A percentile compares a stretch with the other conserved stretches of the same genome.
Evolutionary conservation across 1,140 invertebrate genomes (phyloP).

Genomic region (Mizuhopecten yessoensis): DNA sequence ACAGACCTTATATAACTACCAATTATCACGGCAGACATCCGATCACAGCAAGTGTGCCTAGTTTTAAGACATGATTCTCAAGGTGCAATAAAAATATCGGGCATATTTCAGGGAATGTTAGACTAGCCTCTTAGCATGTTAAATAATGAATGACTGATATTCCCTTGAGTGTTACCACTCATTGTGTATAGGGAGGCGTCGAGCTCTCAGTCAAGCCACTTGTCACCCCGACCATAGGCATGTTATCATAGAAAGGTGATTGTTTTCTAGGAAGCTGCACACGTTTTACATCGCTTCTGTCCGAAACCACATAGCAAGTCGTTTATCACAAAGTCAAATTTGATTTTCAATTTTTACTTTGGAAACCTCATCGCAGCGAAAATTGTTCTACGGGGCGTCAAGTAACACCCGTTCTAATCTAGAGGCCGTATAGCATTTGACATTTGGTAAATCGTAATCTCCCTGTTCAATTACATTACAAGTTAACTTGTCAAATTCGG

Average conservation of each 20-base stretch:
- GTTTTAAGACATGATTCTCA: not conserved
- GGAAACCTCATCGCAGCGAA: not conserved
- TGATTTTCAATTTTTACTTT: conserved; percentile 8
- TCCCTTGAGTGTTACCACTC: not conserved
- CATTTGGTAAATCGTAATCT: not conserved
- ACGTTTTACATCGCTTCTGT: not conserved
- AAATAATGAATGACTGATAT: not conserved
- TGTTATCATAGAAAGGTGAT: not conserved
- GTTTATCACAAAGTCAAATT: not conserved
- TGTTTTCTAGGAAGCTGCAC: not conserved
- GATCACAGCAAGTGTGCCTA: not conserved
- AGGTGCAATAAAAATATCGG: not conserved
- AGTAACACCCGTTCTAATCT: not conserved
- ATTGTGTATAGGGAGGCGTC: not conserved
- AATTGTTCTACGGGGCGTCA: not conserved
- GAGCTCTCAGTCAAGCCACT: not conserved
- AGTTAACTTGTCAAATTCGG: conserved; percentile 11
- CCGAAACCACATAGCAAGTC: not conserved
- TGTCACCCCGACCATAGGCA: not conserved
- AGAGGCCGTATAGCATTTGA: not conserved
- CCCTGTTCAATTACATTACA: not conserved
- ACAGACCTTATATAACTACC: not conserved
- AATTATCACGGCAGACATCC: not conserved
- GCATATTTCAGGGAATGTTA: conserved; percentile 5
- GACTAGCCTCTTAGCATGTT: conserved; percentile 21